Base-by-base conservation (phyloP, 2,113 vertebrate genomes). In the Tetraodon nigroviridis region DNA sequence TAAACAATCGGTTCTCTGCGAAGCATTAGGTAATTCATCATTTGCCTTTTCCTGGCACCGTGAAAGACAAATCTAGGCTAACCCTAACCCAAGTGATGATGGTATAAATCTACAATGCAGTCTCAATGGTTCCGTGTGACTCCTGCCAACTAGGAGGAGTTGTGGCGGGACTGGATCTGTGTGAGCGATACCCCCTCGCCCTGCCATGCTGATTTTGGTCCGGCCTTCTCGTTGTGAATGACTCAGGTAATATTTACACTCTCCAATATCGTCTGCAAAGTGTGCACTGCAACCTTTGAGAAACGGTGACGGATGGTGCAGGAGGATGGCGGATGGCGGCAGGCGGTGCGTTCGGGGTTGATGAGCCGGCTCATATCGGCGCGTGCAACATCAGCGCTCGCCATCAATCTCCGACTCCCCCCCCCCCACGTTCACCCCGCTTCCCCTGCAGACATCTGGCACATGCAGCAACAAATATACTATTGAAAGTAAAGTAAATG, bases 301-400 rank as follows among this genome's bases (percentile, higher is more conserved):
- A 76, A 80, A 79, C 81, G 49, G 62, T 88, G 88, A 90, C 80
- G 67, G 77, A 90, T 90, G 79, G 83, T 27, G 71, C 79, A 53
- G 74, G 67, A 76, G 83, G 76, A 84, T 73, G 14, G 67, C n/a
- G n/a, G n/a, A n/a, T n/a, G n/a, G 81, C 71, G 78, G 79, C 83
- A 76, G 78, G 76, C 84, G 83, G 86, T 82, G 85, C 86, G 88
- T 89, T 88, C 76, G 84, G 85, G 84, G 86, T 90, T 90, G 90
- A 91, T 91, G 89, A 90, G 86, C 84, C 89, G 87, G 85, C 83
- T 90, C 87, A 89, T 89, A 90, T 88, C 80, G 82, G 76, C 81
- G 83, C 76, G 75, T 66, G 82, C 71, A 69, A 86, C 81, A 88
- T 82, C 82, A 80, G 85, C 62, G 75, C 84, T 81, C 65, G 40